Conservation (phyloP, 2,113 vertebrate genomes). For the Callopanchax toddi region DNA sequence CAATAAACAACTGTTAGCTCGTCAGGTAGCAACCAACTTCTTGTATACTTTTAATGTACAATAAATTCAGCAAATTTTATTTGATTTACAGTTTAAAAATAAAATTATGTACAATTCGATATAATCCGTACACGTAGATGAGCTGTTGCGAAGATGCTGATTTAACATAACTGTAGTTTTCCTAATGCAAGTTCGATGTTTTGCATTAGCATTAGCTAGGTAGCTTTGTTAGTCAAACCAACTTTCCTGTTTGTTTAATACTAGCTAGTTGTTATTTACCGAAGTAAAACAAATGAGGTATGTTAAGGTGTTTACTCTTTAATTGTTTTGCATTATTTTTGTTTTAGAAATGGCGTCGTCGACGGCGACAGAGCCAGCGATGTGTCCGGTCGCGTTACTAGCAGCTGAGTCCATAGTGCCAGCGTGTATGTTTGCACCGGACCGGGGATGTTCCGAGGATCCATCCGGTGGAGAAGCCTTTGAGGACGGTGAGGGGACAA, state of each 20-base stretch:
- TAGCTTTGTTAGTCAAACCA: background rate
- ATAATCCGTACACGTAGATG: background rate
- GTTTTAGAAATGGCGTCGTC: conserved; percentile 72
- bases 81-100: too few relatives aligned
- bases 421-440: conserved; percentile 90
- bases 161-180: too few relatives aligned
- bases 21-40: conserved; percentile 36
- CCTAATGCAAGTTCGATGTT: conserved; percentile 22
- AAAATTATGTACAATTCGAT: background rate
- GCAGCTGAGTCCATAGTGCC: conserved; percentile 82
- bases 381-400: conserved; percentile 55
- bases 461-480: conserved; percentile 46
- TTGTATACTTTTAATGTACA: conserved; percentile 32
- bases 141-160: too few relatives aligned
- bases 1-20: conserved; percentile 49
- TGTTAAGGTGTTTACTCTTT: background rate
- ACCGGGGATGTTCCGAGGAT: conserved; percentile 77
- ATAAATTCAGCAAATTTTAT: too few relatives aligned
- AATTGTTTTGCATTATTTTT: background rate
- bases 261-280: conserved; percentile 13
- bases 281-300: background rate
- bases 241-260: conserved; percentile 19
- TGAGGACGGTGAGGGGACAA: conserved; percentile 66
- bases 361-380: conserved; percentile 57
- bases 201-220: conserved; percentile 39